Base-by-base conservation (phyloP, 2,113 vertebrate genomes). In the Accipiter cooperii region DNA sequence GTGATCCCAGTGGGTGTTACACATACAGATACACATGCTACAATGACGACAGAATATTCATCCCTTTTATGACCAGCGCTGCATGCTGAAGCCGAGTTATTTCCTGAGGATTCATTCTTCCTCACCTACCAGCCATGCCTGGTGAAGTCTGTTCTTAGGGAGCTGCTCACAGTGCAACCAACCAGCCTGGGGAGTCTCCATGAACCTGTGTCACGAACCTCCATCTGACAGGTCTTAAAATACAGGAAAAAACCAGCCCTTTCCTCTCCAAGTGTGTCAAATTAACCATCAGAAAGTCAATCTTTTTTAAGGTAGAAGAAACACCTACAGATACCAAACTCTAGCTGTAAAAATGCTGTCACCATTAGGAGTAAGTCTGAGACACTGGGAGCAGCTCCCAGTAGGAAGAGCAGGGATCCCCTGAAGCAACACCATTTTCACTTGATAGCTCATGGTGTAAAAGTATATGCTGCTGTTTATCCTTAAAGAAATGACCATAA, bases 381-480 rank as follows among this genome's bases (percentile, higher is more conserved):
- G 86, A 88, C 55, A 68, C 13, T 38, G 34, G 70, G 58, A 64
- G 47, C 46, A 74, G 52, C 5, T 89, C 55, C 66, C 8, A 25
- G 33, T 3, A 75, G 52, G 63, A 87, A 54, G 31, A 70, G 24
- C 66, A 87, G 7, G 12, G 77, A 20, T 38, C 31, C 49, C 80
- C 82, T 58, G 77, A 70, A 87, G 73, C 49, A 55, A 46, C 38
- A 83, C 17, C 38, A 36, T 93, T 93, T 90, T 95, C 77, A 86
- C 33, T 61, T 11, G 34, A 65, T 58, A 85, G 82, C 51, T 47
- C 19, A 29, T 17, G 5, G 84, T 94, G 75, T 93, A 61, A 68
- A 96, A 96, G 29, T 74, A 87, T 33, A 75, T 94, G 52, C 65
- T 95, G 65, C 52, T 96, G 87, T 75, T 96, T 97, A 90, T 70